Conservation (phyloP, 2,113 vertebrate species). For the Bungarus multicinctus region DNA sequence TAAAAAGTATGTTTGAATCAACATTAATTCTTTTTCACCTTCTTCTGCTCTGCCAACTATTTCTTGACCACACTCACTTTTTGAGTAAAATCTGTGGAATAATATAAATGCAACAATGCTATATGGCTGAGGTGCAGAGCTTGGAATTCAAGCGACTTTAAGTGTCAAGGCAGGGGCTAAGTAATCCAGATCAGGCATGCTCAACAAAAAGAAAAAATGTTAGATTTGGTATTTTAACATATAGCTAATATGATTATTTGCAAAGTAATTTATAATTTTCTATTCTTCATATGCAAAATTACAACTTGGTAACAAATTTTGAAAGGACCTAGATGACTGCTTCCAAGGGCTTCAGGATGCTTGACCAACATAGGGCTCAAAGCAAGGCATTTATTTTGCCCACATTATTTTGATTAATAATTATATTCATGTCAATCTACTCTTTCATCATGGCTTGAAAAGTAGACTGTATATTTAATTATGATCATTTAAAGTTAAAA, state of each 20-base stretch:
- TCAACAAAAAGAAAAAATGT: not conserved
- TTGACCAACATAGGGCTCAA: not conserved
- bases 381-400: not conserved
- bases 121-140: not conserved
- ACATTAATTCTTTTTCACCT: not conserved
- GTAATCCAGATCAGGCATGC: not conserved
- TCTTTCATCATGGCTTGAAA: not conserved
- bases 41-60: not conserved
- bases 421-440: not conserved
- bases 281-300: not conserved
- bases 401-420: not conserved
- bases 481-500: not conserved
- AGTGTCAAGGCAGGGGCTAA: not conserved
- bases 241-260: not conserved
- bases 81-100: not conserved
- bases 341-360: not conserved
- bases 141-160: not conserved
- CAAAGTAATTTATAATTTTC: not conserved
- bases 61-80: not conserved
- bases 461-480: not conserved
- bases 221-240: not conserved
- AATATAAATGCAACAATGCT: not conserved
- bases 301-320: not conserved
- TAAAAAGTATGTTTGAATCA: not conserved
- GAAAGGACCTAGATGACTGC: not conserved